These are phyloP conservation scores for Malurus alboscapulatus DNA, from an alignment of 2,113 vertebrate species.

Conservation along the genomic window DNA sequence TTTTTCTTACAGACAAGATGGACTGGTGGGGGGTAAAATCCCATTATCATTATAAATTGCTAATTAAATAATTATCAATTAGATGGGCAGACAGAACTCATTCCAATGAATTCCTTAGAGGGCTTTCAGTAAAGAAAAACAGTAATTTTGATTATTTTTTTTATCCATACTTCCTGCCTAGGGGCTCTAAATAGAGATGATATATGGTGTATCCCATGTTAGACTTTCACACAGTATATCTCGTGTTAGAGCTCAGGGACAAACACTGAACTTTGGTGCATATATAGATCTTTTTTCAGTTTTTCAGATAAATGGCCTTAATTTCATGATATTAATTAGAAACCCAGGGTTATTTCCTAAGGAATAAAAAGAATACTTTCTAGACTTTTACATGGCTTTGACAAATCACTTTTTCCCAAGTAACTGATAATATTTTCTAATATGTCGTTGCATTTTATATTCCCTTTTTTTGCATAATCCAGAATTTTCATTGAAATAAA, in stretches of 20 bases:
- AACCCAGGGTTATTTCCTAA: constrained; percentile 65
- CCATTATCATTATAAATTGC: constrained; percentile 84
- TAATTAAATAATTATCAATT: constrained; percentile 89
- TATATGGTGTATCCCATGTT: constrained; percentile 46
- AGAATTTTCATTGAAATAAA: background rate
- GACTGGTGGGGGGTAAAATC: constrained; percentile 79
- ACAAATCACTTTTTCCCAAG: constrained; percentile 28
- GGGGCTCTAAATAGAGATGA: constrained; percentile 69
- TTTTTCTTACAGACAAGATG: constrained; percentile 74
- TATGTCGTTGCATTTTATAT: background rate
- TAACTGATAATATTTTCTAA: constrained; percentile 7
- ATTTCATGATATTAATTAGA: constrained; percentile 69
- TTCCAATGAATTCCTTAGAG: constrained; percentile 79
- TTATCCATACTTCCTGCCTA: constrained; percentile 71
- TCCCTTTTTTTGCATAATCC: background rate
- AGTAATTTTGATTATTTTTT: constrained; percentile 74
- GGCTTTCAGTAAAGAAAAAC: constrained; percentile 75
- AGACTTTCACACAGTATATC: constrained; percentile 37
- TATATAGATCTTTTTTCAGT: constrained; percentile 56
- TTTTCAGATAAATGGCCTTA: constrained; percentile 67
- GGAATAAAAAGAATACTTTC: constrained; percentile 65
- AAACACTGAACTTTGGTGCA: constrained; percentile 65
- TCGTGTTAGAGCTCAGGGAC: constrained; percentile 62
- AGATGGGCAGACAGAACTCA: constrained; percentile 80
- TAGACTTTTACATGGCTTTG: constrained; percentile 42